A percentile compares a stretch with the other conserved stretches of the same genome.
These are phyloP conservation scores for Ctenopoma kingsleyae DNA, from an alignment of 2,797 vertebrate genomes.

Conservation along the genomic window DNA sequence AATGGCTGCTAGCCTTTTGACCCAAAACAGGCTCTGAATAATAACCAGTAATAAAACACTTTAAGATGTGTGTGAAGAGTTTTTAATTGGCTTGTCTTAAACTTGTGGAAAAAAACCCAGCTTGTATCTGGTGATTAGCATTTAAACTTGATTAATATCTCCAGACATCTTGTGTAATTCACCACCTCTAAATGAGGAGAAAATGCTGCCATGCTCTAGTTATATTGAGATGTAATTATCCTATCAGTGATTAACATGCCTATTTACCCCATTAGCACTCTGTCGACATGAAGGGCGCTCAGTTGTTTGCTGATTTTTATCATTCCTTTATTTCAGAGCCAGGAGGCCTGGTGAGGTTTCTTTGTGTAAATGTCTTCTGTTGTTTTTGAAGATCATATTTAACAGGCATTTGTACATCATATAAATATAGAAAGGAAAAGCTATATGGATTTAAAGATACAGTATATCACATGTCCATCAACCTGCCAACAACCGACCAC, in stretches of 20 bases:
- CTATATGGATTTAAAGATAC: not conserved
- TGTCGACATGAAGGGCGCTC: conserved; percentile 30
- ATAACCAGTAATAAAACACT: not conserved
- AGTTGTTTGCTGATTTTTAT: conserved; percentile 41
- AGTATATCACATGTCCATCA: not conserved
- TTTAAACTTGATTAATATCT: conserved; percentile 56
- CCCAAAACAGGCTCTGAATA: not conserved
- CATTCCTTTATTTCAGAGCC: not conserved
- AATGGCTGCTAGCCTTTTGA: not conserved
- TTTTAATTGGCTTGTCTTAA: conserved; percentile 48
- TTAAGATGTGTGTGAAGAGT: not conserved
- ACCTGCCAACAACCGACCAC: not conserved
- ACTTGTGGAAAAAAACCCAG: conserved; percentile 35
- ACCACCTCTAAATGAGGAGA: conserved; percentile 40
- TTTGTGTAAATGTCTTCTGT: not conserved
- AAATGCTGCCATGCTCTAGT: conserved; percentile 40
- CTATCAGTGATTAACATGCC: conserved; percentile 55
- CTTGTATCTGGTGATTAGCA: conserved; percentile 19
- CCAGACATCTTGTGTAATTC: conserved; percentile 41
- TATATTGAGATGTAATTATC: conserved; percentile 53
- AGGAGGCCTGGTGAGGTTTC: not conserved
- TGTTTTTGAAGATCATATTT: not conserved
- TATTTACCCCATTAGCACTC: conserved; percentile 41
- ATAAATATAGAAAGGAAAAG: not conserved
- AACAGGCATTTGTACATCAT: not conserved